phyloP scores from a whole-genome alignment of 2,888 invertebrate species.

The Phaedon cochleariae region DNA sequence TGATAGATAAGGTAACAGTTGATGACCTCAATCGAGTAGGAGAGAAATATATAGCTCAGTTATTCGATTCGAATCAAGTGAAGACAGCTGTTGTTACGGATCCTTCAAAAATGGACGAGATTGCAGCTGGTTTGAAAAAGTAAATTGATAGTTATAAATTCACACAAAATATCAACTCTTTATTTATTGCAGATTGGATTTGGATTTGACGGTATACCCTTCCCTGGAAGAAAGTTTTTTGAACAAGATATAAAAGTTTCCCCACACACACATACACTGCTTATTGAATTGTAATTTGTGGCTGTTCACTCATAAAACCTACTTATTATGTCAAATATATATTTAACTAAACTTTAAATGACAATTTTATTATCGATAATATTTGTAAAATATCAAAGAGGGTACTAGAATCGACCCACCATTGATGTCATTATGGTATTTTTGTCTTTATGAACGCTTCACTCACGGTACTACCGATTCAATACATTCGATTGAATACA shows the following conservation, averaged over 20 bases:
- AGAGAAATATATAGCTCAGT: conserved; percentile 72
- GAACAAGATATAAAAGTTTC: conserved; percentile 57
- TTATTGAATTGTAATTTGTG: neutral
- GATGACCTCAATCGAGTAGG: conserved; percentile 74
- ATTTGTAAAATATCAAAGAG: no score
- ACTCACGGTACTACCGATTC: no score
- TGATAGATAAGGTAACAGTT: conserved; percentile 71
- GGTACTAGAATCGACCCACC: no score
- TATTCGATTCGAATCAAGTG: conserved; percentile 70
- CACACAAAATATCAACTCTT: neutral
- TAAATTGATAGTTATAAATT: conserved; percentile 50
- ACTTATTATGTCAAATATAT: neutral
- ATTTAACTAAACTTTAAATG: neutral
- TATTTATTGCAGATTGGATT: conserved; percentile 66
- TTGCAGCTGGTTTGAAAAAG: conserved; percentile 73
- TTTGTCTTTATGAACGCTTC: no score
- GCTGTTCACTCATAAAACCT: neutral
- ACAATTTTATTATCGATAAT: neutral
- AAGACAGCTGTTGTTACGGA: conserved; percentile 81
- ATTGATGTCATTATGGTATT: no score
- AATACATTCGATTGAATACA: no score
- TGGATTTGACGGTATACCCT: conserved; percentile 67
- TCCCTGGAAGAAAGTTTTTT: conserved; percentile 73
- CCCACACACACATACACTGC: neutral
- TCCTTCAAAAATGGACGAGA: conserved; percentile 76